Evolutionary conservation across 2,888 invertebrate species (phyloP), one percentile per base, ranked within the genome.

Genomic region (Eumacrocentrus americanus): DNA sequence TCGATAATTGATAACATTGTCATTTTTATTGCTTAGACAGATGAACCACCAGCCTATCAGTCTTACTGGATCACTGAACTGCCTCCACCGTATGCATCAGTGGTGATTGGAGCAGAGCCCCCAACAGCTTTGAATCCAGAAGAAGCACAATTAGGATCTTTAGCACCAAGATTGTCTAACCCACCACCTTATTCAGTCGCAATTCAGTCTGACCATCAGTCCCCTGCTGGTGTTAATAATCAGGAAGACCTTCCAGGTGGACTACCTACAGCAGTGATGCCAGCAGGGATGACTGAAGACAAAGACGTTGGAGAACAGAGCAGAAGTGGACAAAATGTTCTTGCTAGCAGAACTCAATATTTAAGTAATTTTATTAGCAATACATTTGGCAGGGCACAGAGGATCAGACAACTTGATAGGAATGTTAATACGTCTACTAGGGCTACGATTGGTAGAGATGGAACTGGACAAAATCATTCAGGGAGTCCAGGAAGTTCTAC

Each of bases 1-100:
- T n/a, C n/a, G n/a, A n/a, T n/a, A n/a, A n/a, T n/a, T 42, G 2
- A 42, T 18, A 37, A 16, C 11, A 20, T 18, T 38, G 14, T 16
- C 18, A n/a, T 16, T 47, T 5, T 9, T 18, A 3, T 1, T 1
- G 14, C 1, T 20, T 40, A 74, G 73, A 53, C 63, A 6, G 22
- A 59, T 11, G 67, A 69, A 14, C 73, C 73, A 37, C 72, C 73
- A 18, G 61, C 66, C 34, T 72, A 72, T 44, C 68, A 71, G 38
- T 61, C 72, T 18, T 72, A 67, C 16, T 70, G 70, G 69, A 64
- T 70, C 38, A 63, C 67, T 1, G 74, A 75, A 58, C 46, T 73
- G 40, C 74, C 76, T 16, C 75, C 76, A 14, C 65, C 76, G 0
- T 75, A 75, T 42, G 60, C 70, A 2, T 58, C 70, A 3, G 67